These are phyloP conservation scores for Saturnia pavonia DNA, from an alignment of 2,888 invertebrate species.

Conservation along the genomic window DNA sequence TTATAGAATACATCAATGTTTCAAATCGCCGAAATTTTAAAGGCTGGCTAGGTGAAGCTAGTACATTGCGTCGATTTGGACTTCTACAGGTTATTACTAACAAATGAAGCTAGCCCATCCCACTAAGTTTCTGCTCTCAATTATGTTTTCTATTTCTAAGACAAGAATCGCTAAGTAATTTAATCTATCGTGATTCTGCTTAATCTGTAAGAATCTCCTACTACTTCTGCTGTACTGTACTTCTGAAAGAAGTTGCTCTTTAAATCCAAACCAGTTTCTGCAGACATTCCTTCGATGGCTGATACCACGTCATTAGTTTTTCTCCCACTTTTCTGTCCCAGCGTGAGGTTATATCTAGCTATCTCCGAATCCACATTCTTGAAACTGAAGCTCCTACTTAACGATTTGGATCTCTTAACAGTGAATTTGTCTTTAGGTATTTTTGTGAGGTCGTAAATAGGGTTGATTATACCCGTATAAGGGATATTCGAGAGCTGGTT, in stretches of 20 bases:
- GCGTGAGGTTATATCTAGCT: constrained; percentile 64
- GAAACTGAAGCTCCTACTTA: constrained; percentile 64
- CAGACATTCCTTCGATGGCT: constrained; percentile 60
- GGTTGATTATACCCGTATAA: constrained; percentile 72
- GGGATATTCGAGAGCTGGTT: constrained; percentile 28
- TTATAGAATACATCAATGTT: too few relatives aligned
- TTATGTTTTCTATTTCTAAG: neutral
- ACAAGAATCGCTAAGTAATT: constrained; percentile 18
- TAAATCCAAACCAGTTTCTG: constrained; percentile 62
- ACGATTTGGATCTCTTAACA: constrained; percentile 68
- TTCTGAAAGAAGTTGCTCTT: constrained; percentile 65
- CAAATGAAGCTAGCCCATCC: neutral
- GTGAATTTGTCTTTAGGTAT: constrained; percentile 65
- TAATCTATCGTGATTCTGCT: constrained; percentile 68
- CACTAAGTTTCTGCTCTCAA: neutral
- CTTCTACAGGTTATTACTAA: neutral
- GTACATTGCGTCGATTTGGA: neutral
- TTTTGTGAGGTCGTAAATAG: constrained; percentile 64
- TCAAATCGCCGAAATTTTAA: too few relatives aligned
- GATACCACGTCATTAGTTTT: constrained; percentile 71
- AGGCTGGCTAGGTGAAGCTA: too few relatives aligned
- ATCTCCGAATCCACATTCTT: constrained; percentile 56
- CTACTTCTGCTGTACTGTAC: constrained; percentile 56
- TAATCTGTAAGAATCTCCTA: constrained; percentile 67
- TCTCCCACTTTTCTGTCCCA: constrained; percentile 58